phyloP scores from a whole-genome alignment of 2,797 vertebrate species.

The Muscicapa striata region DNA sequence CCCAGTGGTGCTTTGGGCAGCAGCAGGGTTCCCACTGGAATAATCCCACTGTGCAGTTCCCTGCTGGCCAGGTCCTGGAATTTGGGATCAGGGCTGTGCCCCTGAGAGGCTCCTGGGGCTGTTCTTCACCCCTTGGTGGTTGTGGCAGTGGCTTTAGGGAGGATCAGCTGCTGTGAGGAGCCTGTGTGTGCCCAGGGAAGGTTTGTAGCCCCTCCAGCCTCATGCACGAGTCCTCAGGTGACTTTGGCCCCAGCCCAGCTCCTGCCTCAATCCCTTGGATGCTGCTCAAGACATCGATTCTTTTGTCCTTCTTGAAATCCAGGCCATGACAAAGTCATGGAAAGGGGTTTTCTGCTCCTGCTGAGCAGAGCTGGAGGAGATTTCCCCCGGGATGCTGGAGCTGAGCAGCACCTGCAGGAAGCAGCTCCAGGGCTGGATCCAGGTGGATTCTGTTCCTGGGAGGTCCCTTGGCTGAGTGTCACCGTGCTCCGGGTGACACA shows the following conservation, averaged over 20 bases:
- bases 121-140: fast-evolving
- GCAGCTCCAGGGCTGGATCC: background rate
- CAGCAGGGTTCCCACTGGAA: background rate
- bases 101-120: background rate
- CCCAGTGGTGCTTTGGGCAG: background rate
- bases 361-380: fast-evolving
- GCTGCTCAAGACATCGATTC: background rate
- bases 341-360: background rate
- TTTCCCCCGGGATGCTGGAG: background rate
- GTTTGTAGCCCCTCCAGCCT: background rate
- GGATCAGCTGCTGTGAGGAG: background rate
- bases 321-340: background rate
- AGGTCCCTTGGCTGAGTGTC: background rate
- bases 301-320: background rate
- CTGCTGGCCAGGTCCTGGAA: background rate
- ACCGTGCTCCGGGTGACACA: background rate
- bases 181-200: background rate
- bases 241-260: background rate
- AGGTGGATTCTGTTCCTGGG: background rate
- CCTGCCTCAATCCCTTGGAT: background rate
- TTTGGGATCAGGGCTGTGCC: background rate
- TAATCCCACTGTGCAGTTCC: background rate
- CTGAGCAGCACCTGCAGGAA: background rate
- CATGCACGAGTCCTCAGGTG: fast-evolving
- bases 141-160: background rate